Conservation (phyloP, 1,140 invertebrate genomes). For the Heterodera schachtii region DNA sequence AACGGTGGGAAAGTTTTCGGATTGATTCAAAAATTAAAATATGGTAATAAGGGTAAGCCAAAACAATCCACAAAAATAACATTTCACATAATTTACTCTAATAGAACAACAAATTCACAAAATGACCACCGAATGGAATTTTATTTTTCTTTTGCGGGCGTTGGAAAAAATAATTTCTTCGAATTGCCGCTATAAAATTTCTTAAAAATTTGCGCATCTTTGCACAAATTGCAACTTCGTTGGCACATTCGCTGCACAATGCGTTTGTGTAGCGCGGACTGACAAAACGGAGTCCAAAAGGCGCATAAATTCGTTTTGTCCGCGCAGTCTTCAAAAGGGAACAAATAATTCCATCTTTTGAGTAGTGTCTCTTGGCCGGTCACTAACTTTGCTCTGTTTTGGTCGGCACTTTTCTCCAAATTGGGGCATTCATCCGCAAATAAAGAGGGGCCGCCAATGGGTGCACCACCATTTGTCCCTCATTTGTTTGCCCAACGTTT, state of each 20-base stretch:
- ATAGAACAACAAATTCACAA: no score
- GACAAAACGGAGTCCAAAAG: constrained; percentile 56
- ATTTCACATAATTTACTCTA: no score
- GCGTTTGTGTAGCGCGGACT: constrained; percentile 59
- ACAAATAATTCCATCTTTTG: no score
- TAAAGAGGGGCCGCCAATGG: not conserved
- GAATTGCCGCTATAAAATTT: not conserved
- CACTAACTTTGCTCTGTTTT: no score
- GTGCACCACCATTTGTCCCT: not conserved
- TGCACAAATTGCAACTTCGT: constrained; percentile 23
- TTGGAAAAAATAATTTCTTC: constrained; percentile 7
- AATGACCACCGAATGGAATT: no score
- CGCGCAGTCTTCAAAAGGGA: constrained; percentile 41
- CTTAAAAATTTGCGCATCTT: not conserved
- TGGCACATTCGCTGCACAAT: constrained; percentile 61
- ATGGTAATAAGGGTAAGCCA: no score
- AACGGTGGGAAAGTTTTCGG: constrained; percentile 7
- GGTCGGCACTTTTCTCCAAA: not conserved
- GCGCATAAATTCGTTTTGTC: constrained; percentile 59
- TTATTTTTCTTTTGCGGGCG: no score
- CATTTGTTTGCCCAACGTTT: not conserved
- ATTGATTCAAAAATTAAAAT: no score
- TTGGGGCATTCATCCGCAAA: not conserved
- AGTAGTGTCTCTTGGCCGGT: no score
- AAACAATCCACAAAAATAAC: no score